Conservation (phyloP, 2,113 vertebrate genomes). For the Barnardius zonarius region DNA sequence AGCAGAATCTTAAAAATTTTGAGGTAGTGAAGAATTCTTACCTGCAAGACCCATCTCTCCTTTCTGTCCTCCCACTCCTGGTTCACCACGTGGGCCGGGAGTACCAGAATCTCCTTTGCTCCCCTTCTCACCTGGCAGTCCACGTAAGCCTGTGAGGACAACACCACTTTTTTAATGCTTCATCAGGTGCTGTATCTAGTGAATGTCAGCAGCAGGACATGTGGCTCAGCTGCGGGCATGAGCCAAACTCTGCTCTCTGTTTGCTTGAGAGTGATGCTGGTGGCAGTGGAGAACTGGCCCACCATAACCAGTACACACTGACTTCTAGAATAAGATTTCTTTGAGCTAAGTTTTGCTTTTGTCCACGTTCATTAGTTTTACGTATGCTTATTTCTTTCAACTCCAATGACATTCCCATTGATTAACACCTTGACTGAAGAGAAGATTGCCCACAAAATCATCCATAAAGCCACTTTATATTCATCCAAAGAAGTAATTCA, state of each 20-base stretch:
- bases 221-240: accelerated
- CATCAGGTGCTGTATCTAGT: accelerated
- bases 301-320: accelerated
- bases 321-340: not conserved
- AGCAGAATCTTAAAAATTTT: not conserved
- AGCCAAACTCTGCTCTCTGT: not conserved
- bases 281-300: not conserved
- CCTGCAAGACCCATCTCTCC: slow-evolving; percentile 55
- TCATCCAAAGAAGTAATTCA: not conserved
- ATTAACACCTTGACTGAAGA: not conserved
- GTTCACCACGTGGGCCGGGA: slow-evolving; percentile 36
- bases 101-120: slow-evolving; percentile 60
- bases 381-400: not conserved
- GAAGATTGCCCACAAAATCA: slow-evolving; percentile 33
- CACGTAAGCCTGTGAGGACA: slow-evolving; percentile 38
- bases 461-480: slow-evolving; percentile 33
- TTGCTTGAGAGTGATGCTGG: not conserved
- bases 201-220: not conserved
- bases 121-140: slow-evolving; percentile 57
- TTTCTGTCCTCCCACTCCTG: slow-evolving; percentile 61
- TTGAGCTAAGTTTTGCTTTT: not conserved
- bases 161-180: not conserved
- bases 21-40: slow-evolving; percentile 11
- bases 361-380: not conserved
- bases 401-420: not conserved